A percentile compares a stretch with the other conserved stretches of the same genome.
Conservation (phyloP, 2,888 invertebrate genomes). For the Noctua comes region DNA sequence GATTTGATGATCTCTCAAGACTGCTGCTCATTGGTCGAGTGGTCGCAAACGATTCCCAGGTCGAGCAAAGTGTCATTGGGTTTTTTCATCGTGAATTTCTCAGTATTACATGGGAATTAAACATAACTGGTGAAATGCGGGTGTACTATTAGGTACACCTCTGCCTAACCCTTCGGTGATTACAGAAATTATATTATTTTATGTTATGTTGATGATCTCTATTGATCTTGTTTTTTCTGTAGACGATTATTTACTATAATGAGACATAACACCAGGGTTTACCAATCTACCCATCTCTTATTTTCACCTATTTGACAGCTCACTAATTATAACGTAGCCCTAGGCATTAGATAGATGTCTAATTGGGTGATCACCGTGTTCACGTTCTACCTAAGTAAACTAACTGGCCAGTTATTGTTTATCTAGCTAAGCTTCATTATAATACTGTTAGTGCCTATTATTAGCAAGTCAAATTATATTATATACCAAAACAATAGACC, state of each 20-base stretch:
- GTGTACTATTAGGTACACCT: too few relatives aligned
- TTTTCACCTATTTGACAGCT: not conserved
- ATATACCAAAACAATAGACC: not conserved
- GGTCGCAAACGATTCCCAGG: too few relatives aligned
- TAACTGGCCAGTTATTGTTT: constrained; percentile 18
- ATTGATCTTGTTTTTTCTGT: not conserved
- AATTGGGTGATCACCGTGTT: not conserved
- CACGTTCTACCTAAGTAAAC: constrained; percentile 3
- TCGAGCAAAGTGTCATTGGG: too few relatives aligned
- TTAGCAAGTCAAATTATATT: constrained; percentile 2
- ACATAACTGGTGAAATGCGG: too few relatives aligned
- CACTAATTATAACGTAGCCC: not conserved
- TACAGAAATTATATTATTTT: too few relatives aligned
- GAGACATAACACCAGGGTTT: not conserved
- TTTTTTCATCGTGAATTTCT: too few relatives aligned
- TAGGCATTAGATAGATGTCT: not conserved
- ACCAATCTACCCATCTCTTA: not conserved
- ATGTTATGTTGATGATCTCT: not conserved
- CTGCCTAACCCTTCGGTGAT: too few relatives aligned
- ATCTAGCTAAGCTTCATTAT: not conserved
- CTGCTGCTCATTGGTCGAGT: too few relatives aligned
- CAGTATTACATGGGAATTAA: too few relatives aligned
- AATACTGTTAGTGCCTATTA: not conserved
- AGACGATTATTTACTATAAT: not conserved
- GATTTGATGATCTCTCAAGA: not conserved